Percentiles rank a stretch among this genome's conserved stretches.
phyloP scores from a whole-genome alignment of 2,888 invertebrate genomes.

The Scelioninae gen. 2 region DNA sequence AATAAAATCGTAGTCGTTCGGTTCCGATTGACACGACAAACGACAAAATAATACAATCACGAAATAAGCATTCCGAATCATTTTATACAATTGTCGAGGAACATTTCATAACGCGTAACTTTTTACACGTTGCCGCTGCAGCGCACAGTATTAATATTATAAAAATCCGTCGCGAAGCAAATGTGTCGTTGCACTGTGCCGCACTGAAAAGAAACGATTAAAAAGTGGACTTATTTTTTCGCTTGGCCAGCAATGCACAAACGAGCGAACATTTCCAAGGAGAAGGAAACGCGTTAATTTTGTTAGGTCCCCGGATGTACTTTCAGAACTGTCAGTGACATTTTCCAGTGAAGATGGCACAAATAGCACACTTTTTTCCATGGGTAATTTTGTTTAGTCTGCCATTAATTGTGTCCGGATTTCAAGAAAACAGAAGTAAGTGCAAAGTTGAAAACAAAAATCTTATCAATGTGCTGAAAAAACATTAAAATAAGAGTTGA shows the following conservation, averaged over 20 bases:
- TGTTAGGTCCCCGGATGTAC: background rate
- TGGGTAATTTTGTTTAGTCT: slow-evolving; percentile 34
- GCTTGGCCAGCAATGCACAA: slow-evolving; percentile 63
- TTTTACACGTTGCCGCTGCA: background rate
- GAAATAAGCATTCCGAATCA: slow-evolving; percentile 34
- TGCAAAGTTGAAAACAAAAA: too few relatives aligned
- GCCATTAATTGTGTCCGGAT: slow-evolving; percentile 24
- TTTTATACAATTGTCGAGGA: slow-evolving; percentile 8
- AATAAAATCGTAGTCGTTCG: slow-evolving; percentile 50
- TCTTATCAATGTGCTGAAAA: too few relatives aligned
- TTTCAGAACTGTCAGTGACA: slow-evolving; percentile 44
- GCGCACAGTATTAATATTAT: too few relatives aligned
- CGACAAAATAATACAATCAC: slow-evolving; percentile 11
- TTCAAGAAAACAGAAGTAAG: slow-evolving; percentile 62
- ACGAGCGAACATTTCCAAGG: slow-evolving; percentile 18
- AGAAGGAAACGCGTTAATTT: slow-evolving; percentile 8
- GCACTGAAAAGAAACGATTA: too few relatives aligned
- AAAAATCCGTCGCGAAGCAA: slow-evolving; percentile 5
- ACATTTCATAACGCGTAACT: background rate
- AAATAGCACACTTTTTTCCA: slow-evolving; percentile 19
- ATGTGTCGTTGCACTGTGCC: slow-evolving; percentile 29
- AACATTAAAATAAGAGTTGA: too few relatives aligned
- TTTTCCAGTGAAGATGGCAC: slow-evolving; percentile 54
- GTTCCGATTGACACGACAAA: slow-evolving; percentile 13
- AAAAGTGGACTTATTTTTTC: slow-evolving; percentile 41